Evolutionary conservation across 2,888 invertebrate species (phyloP), one percentile per base, ranked within the genome.

Genomic region (Eupithecia exiguata): DNA sequence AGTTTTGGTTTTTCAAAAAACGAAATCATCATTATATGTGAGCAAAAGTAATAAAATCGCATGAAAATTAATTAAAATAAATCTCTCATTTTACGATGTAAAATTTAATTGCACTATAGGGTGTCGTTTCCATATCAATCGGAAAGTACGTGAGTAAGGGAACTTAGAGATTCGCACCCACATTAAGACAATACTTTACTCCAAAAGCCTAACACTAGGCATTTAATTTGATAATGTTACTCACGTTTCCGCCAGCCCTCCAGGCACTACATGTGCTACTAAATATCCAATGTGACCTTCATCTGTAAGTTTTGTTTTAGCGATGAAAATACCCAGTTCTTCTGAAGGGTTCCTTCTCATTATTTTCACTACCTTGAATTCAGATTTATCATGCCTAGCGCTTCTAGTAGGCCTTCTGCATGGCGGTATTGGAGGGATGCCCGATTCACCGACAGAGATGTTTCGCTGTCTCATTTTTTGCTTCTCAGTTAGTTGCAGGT

Each of bases 251-350:
- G 96, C 96, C 78, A 97, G 88, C 78, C 97, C 96, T 72, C 95
- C 96, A 5, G 96, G 96, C 35, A 96, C 96, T 5, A 97, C 96
- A 84, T 96, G 96, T 36, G 96, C 96, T 5, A 97, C 96, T 75
- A 96, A 91, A 85, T 96, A 97, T 21, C 96, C 96, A n/a, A 95
- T 86, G 74, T 94, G 95, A n/a, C 94, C 95, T 86, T 95, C 95
- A 72, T 95, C 95, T 4, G 95, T 92, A 21, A 95, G 91, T 78
- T 95, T 95, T 49, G 95, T 95, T 89, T 96, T 96, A 5, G 96
- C 96, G 75, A 97, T 96, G 83, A 96, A 96, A 86, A 97, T 96
- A 9, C 97, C 97, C 65, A 97, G 88, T 86, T 96, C 96, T 84
- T 96, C 96, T 49, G 94, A 90, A 5, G 95, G 93, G 74, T 91